Conservation (phyloP, 2,888 invertebrate genomes). For the Lottia scabra region DNA sequence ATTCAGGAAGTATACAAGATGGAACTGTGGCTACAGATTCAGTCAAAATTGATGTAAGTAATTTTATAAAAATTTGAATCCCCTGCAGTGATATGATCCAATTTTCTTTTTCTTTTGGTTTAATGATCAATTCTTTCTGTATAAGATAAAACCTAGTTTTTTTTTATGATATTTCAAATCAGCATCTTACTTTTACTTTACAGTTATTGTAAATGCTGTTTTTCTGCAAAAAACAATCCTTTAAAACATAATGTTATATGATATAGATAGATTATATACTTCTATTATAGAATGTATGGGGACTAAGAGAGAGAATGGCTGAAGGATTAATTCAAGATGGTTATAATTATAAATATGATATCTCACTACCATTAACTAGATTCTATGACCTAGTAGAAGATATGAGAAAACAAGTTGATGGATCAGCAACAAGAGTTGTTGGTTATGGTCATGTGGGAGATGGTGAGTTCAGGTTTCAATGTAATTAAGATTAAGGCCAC, state of each 20-base stretch:
- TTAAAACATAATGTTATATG: too few relatives aligned
- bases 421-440: conserved; percentile 69
- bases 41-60: conserved; percentile 80
- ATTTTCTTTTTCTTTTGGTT: too few relatives aligned
- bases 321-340: conserved; percentile 83
- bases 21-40: conserved; percentile 89
- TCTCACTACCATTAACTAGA: conserved; percentile 85
- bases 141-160: too few relatives aligned
- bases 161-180: too few relatives aligned
- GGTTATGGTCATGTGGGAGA: conserved; percentile 98
- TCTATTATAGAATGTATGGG: conserved; percentile 77
- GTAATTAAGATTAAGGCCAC: background rate
- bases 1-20: conserved; percentile 79
- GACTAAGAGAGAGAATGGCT: conserved; percentile 86
- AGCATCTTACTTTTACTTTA: too few relatives aligned
- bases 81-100: too few relatives aligned
- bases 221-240: too few relatives aligned
- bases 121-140: too few relatives aligned
- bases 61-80: too few relatives aligned
- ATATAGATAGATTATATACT: background rate
- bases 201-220: too few relatives aligned
- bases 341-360: conserved; percentile 94
- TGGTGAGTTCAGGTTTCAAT: conserved; percentile 69
- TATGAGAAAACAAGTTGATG: conserved; percentile 77
- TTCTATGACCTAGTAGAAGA: conserved; percentile 88